These are phyloP conservation scores for Acleris sparsana DNA, from an alignment of 2,888 invertebrate genomes.

Conservation along the genomic window DNA sequence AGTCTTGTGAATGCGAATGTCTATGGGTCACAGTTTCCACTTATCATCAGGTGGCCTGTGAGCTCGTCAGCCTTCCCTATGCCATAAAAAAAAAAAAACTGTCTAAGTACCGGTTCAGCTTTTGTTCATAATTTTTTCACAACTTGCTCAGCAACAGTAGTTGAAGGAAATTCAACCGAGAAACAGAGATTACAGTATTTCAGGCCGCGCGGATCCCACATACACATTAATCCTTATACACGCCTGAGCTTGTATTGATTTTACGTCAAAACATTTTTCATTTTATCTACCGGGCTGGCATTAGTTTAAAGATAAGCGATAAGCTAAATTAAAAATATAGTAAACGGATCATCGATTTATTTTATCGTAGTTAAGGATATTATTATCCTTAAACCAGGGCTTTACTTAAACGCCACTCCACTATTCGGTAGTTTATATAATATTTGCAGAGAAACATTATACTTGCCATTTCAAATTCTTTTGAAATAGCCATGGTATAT, in stretches of 20 bases:
- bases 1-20: too few species aligned
- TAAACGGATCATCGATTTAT: conserved; percentile 18
- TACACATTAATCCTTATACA: conserved; percentile 7
- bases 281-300: conserved; percentile 36
- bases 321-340: conserved; percentile 41
- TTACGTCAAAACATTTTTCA: conserved; percentile 40
- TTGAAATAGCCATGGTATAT: neutral
- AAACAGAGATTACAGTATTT: conserved; percentile 33
- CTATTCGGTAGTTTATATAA: too few species aligned
- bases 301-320: conserved; percentile 41
- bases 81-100: too few species aligned
- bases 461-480: neutral
- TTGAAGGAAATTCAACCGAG: conserved; percentile 7
- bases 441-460: too few species aligned
- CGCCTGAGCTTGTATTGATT: conserved; percentile 38
- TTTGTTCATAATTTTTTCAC: too few species aligned
- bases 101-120: too few species aligned
- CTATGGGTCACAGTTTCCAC: too few species aligned
- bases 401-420: too few species aligned
- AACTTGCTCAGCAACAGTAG: neutral
- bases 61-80: too few species aligned
- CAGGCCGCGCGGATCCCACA: neutral
- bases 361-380: too few species aligned
- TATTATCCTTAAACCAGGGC: too few species aligned
- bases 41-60: too few species aligned